phyloP scores from a whole-genome alignment of 1,140 invertebrate genomes.

The Globodera rostochiensis region DNA sequence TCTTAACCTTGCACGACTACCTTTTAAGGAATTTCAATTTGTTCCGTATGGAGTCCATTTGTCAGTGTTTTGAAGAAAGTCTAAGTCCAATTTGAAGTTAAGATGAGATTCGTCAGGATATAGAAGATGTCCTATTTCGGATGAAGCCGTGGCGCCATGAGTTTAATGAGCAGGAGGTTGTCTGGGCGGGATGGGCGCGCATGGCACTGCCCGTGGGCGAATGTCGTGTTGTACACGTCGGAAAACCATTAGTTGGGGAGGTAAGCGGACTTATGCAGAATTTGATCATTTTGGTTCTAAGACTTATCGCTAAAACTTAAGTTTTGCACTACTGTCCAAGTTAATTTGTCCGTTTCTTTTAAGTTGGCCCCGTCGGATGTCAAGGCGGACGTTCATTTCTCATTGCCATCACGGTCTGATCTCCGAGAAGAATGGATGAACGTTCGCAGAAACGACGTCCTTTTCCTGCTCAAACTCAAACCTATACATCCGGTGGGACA shows the following conservation, averaged over 20 bases:
- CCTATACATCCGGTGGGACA: conserved; percentile 79
- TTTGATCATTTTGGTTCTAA: too few species aligned
- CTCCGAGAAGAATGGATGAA: conserved; percentile 90
- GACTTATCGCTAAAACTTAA: too few species aligned
- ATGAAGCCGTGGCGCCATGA: conserved; percentile 84
- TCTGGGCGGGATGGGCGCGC: conserved; percentile 94
- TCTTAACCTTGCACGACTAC: conserved; percentile 97
- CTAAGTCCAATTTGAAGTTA: conserved; percentile 62
- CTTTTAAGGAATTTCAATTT: conserved; percentile 94
- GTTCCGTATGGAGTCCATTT: conserved; percentile 95
- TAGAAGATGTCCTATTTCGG: conserved; percentile 91
- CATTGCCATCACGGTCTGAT: conserved; percentile 83
- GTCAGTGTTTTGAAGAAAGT: conserved; percentile 70
- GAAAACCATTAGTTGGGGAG: conserved; percentile 77
- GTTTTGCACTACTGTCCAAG: neutral
- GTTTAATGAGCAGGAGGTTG: conserved; percentile 77
- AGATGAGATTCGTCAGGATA: conserved; percentile 95
- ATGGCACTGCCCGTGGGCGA: conserved; percentile 93
- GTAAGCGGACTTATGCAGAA: conserved; percentile 61
- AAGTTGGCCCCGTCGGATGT: conserved; percentile 80
- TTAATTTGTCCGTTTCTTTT: neutral
- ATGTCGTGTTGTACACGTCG: conserved; percentile 81
- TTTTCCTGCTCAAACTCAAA: conserved; percentile 88
- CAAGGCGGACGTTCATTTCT: conserved; percentile 88
- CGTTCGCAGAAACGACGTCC: conserved; percentile 95